These are phyloP conservation scores for Acanthochromis polyacanthus DNA, from an alignment of 2,113 vertebrate genomes.

Conservation along the genomic window DNA sequence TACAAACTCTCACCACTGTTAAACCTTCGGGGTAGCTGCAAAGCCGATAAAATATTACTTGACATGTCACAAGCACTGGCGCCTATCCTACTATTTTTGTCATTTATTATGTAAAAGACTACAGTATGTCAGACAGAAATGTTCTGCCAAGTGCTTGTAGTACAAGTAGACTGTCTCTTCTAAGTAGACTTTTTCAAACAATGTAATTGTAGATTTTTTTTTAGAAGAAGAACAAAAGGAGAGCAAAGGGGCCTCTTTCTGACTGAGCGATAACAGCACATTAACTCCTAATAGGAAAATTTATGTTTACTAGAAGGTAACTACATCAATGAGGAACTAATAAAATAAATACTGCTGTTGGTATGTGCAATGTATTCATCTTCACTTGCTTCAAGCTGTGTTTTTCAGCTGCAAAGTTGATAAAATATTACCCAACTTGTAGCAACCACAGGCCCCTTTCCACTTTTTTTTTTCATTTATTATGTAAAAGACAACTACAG, in stretches of 20 bases:
- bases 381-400: no score
- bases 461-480: slow-evolving; percentile 9
- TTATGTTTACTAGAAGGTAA: no score
- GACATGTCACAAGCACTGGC: slow-evolving; percentile 43
- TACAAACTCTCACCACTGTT: slow-evolving; percentile 61
- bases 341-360: no score
- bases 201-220: no score
- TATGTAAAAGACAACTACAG: slow-evolving; percentile 24
- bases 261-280: no score
- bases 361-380: no score
- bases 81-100: not conserved
- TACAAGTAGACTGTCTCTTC: not conserved
- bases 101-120: slow-evolving; percentile 32
- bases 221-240: no score
- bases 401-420: slow-evolving; percentile 9
- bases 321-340: no score
- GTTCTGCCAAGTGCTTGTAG: not conserved
- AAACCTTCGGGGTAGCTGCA: slow-evolving; percentile 26
- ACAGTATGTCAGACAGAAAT: not conserved
- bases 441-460: slow-evolving; percentile 23
- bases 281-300: no score
- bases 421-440: slow-evolving; percentile 55
- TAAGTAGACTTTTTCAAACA: not conserved
- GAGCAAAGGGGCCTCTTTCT: no score
- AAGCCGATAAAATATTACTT: slow-evolving; percentile 50